phyloP scores from a whole-genome alignment of 2,888 invertebrate species.

The Epirrhoe tristata region DNA sequence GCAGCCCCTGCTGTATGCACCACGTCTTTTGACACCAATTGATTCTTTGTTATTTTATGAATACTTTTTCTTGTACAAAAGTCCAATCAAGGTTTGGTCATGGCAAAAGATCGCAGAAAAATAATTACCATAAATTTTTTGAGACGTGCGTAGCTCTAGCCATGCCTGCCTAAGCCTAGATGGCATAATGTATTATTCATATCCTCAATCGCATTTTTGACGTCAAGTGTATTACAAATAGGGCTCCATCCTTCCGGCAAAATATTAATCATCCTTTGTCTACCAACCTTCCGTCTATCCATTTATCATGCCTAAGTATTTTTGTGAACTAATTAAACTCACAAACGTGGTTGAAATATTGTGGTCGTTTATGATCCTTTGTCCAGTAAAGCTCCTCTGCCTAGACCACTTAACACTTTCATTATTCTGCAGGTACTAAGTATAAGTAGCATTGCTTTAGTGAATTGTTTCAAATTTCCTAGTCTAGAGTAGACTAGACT shows the following conservation, averaged over 20 bases:
- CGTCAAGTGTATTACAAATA: conserved; percentile 38
- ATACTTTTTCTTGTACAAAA: background rate
- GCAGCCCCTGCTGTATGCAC: conserved; percentile 29
- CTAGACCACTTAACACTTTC: background rate
- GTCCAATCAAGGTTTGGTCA: background rate
- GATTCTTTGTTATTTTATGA: conserved; percentile 6
- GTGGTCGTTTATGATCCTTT: conserved; percentile 15
- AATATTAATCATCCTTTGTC: conserved; percentile 59
- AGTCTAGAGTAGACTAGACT: background rate
- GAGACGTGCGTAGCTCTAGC: background rate
- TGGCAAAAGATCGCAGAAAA: background rate
- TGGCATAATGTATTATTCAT: conserved; percentile 24
- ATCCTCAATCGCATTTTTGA: conserved; percentile 33
- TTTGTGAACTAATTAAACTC: conserved; percentile 58
- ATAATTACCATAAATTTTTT: background rate
- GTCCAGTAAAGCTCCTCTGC: background rate
- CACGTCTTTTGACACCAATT: conserved; percentile 30
- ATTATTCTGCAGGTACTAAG: background rate
- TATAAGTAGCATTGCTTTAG: background rate
- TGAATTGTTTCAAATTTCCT: background rate
- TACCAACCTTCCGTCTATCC: conserved; percentile 51
- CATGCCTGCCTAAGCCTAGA: conserved; percentile 1
- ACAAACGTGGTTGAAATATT: conserved; percentile 51
- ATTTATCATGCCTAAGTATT: conserved; percentile 57
- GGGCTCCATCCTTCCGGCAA: conserved; percentile 39